Base-by-base conservation (phyloP, 2,888 invertebrate species). In the Poecilobothrus nobilitatus region DNA sequence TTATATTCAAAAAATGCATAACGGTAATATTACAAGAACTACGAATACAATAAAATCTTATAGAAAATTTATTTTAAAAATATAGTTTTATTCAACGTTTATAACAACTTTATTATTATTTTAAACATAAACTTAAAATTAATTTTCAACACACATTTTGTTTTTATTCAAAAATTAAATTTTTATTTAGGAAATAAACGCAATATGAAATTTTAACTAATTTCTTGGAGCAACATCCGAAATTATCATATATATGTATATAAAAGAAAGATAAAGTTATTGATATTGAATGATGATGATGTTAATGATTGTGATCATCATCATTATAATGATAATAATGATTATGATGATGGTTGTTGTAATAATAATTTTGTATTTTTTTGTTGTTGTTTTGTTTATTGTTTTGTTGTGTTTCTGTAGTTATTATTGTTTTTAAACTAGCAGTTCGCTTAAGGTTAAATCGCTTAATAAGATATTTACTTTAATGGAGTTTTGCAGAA, bases 391-490 rank as follows among this genome's bases (percentile, higher is more conserved):
- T 27, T 27, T 27, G 2, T 27, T 27, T n/a, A n/a, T 18, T 53
- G 1, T 27, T 27, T 27, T 27, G 2, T 27, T 27, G 27, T 27
- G 27, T 27, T 27, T 5, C 27, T 53, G n/a, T 53, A 53, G 15
- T 53, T 53, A 53, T 53, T 53, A 53, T 53, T 53, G 53, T 53
- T 53, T 53, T 53, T 53, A 53, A 18, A 53, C 53, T 53, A 53
- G 53, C 53, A 53, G 15, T 12, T 53, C 53, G 53, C 53, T 53
- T 53, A 53, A 53, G 53, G 53, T 53, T 53, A 53, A 53, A 53
- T 53, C 53, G 53, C 53, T 53, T 53, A 53, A 53, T 53, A 53
- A 53, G 53, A 53, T 53, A 53, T 53, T 53, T 53, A 53, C 53
- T 53, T 53, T 53, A 53, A 53, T 53, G 53, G 53, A 27, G 27